Conservation (phyloP, 1,140 invertebrate genomes). For the Ceratina australensis region DNA sequence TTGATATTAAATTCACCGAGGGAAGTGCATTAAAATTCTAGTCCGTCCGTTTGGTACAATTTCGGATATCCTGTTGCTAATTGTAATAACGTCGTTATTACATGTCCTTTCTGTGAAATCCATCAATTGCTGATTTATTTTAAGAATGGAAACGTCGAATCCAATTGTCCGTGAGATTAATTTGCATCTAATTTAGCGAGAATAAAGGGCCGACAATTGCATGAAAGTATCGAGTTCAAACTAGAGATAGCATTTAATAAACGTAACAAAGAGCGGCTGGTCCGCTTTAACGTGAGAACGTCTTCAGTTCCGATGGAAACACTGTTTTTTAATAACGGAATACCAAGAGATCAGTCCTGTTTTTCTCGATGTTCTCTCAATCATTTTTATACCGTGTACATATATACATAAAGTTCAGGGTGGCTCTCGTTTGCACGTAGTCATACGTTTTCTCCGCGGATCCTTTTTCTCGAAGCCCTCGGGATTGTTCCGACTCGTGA, state of each 20-base stretch:
- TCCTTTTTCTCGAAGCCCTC: not conserved
- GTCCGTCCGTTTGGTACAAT: slow-evolving; percentile 35
- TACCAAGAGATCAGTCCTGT: slow-evolving; percentile 2
- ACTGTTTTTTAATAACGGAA: not conserved
- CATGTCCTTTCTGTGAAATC: not conserved
- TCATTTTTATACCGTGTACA: slow-evolving; percentile 26
- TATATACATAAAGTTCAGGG: slow-evolving; percentile 5
- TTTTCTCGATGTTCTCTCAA: slow-evolving; percentile 15
- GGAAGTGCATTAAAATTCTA: not conserved
- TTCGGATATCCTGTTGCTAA: not conserved
- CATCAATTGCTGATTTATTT: not conserved
- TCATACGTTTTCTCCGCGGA: not conserved
- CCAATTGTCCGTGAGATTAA: not conserved
- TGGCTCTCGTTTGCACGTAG: too few species aligned
- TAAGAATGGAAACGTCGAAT: not conserved
- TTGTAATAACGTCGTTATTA: too few species aligned
- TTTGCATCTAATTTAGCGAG: not conserved
- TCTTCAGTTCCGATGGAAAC: slow-evolving; percentile 12
- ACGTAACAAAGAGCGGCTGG: slow-evolving; percentile 23
- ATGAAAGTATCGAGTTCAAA: slow-evolving; percentile 31
- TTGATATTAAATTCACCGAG: not conserved
- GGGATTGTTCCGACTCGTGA: not conserved
- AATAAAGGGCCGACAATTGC: not conserved
- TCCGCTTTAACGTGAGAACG: not conserved
- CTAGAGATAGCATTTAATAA: slow-evolving; percentile 13